Evolutionary conservation across 2,797 vertebrate species (phyloP), one percentile per base, ranked within the genome.

Genomic region (Buceros bicornis): DNA sequence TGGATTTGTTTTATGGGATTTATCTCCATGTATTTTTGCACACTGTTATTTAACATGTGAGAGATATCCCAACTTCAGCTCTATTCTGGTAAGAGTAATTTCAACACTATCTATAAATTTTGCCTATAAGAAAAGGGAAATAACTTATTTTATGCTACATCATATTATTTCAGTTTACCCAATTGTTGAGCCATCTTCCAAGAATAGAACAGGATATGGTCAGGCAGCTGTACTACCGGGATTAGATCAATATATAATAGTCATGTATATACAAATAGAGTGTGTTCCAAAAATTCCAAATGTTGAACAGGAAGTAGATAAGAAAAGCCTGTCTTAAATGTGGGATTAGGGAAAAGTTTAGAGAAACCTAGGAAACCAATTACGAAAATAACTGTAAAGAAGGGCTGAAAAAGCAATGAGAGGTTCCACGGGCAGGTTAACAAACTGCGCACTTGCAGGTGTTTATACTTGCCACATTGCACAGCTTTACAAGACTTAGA

Each of bases 271-370:
- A 69, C 22, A 92, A 88, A 84, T 58, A 67, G 3, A 37, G 2
- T 3, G 81, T 74, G 57, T 81, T 91, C 22, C 7, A 72, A 83
- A 89, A 72, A 26, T 35, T 71, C 26, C 90, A 50, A 65, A 33
- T 20, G 24, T 66, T 83, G n/a, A 70, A 76, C 25, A 64, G 77
- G 86, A 96, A 87, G 50, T 25, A 73, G 81, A 85, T 93, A 93
- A 92, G 40, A 79, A 87, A 95, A 62, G 3, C 15, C 25, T 51
- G 6, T 51, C 6, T 56, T 33, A 70, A 70, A 6, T 50, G 26
- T 57, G 31, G 14, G 29, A 82, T 82, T 73, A 76, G 37, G 35
- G 40, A 71, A 82, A 87, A 50, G 21, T 66, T 65, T 67, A 69
- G 17, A 79, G 48, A 93, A 96, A 13, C 0, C 22, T 73, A 65